Base-by-base conservation (phyloP, 2,797 vertebrate genomes). In the Hoplostethus atlanticus region DNA sequence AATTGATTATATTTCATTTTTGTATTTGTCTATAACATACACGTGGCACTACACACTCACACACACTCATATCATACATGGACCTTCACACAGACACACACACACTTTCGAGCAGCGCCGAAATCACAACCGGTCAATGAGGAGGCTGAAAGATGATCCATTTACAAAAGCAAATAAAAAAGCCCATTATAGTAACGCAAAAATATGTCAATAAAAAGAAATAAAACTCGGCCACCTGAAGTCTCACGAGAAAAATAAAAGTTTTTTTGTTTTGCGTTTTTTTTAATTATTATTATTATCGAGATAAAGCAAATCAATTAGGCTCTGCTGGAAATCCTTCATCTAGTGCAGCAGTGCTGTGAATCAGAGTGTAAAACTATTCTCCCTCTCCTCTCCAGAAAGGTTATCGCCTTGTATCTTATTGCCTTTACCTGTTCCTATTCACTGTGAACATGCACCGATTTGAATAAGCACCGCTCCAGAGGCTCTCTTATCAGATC, bases 381-480 rank as follows among this genome's bases (percentile, higher is more conserved):
- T 87, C 82, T 84, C 84, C 84, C 78, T 76, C 69, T 21, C 75
- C 86, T 85, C 86, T 88, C 79, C 87, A 87, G 71, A 91, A 92
- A 92, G 91, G 89, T 93, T 93, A 93, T 93, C 91, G 64, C 79
- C 31, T 86, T 90, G 89, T 91, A 93, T 93, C 91, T 91, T 89
- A 89, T 86, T 91, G 87, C 89, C 87, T 92, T 89, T 92, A 93
- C 91, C 90, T 92, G 92, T 88, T 92, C 89, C 90, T 81, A 87
- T 93, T 93, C 90, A 91, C 88, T 90, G 84, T 85, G 91, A 91
- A 91, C 92, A 93, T 87, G 91, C 87, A 87, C 86, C 87, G 87
- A 93, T 94, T 94, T 93, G 90, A 94, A 94, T 94, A 92, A 94
- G 90, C 91, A 86, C 81, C 84, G 89, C 90, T 92, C 90, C 89